phyloP scores from a whole-genome alignment of 2,888 invertebrate species.

The Idaea dimidiata region DNA sequence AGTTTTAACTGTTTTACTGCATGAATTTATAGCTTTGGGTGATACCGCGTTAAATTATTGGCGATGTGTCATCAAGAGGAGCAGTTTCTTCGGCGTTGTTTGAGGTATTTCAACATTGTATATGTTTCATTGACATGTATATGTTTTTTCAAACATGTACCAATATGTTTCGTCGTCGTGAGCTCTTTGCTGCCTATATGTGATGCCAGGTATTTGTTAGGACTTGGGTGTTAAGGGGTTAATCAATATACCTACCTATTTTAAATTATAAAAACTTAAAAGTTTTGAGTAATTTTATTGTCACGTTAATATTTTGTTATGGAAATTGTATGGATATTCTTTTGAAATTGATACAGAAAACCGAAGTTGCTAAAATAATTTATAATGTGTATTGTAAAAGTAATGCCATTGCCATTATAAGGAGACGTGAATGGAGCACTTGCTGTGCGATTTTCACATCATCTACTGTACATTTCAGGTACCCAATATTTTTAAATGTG shows the following conservation, averaged over 20 bases:
- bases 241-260: not conserved
- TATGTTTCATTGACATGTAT: slow-evolving; percentile 56
- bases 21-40: slow-evolving; percentile 3
- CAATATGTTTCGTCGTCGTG: slow-evolving; percentile 52
- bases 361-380: slow-evolving; percentile 6
- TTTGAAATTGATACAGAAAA: slow-evolving; percentile 1
- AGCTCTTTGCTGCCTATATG: slow-evolving; percentile 53
- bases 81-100: slow-evolving; percentile 61
- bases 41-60: slow-evolving; percentile 16
- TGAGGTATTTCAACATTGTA: slow-evolving; percentile 66
- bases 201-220: slow-evolving; percentile 75
- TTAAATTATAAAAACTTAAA: slow-evolving; percentile 1
- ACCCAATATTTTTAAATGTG: slow-evolving; percentile 57
- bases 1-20: not conserved
- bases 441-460: slow-evolving; percentile 61
- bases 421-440: slow-evolving; percentile 50
- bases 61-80: slow-evolving; percentile 46
- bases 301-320: slow-evolving; percentile 7
- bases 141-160: not conserved
- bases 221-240: slow-evolving; percentile 29
- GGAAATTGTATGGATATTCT: slow-evolving; percentile 4
- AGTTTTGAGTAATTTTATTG: not conserved
- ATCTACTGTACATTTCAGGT: slow-evolving; percentile 76
- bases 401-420: slow-evolving; percentile 35
- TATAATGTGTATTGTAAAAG: not conserved